Evolutionary conservation across 2,113 vertebrate species (phyloP), one percentile per base, ranked within the genome.

Genomic region (Microcebus lehilahytsara): DNA sequence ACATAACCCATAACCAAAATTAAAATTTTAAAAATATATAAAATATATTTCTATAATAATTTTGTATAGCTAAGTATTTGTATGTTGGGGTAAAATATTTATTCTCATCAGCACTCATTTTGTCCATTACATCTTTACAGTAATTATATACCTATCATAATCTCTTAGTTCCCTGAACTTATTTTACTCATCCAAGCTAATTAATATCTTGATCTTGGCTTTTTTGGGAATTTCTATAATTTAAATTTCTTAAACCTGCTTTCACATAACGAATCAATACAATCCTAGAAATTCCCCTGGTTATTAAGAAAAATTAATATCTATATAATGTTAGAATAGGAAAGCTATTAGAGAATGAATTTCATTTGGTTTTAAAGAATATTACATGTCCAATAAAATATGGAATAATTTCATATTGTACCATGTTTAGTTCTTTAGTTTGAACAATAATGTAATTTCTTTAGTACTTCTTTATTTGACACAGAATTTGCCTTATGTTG

Each of bases 31-130:
- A 10, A 4, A 80, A n/a, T 27, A 53, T n/a, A 56, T 7, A 58
- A 88, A 53, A 27, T 49, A 0, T 56, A 11, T 95, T 96, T 87
- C 60, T 64, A 34, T 42, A 53, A 27, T 90, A 2, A 69, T 81
- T 85, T 84, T 27, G 8, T 92, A 67, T 78, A 62, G n/a, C 25
- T 69, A 94, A 86, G 11, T 89, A 77, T 71, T 90, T 19, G 23
- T 32, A 37, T 46, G 6, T 71, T n/a, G 17, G 27, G 9, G 25
- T 93, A 14, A 85, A 85, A 95, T 46, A 51, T 51, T 80, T 37
- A 40, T 93, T 80, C 8, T 60, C 14, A 74, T 4, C 32, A 22
- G 5, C 25, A 69, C 19, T 46, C 22, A 62, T 37, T 86, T 64
- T 77, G 25, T 80, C 2, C 14, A 25, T 51, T 93, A 81, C 6